Evolutionary conservation across 2,113 vertebrate genomes (phyloP).

Genomic region (Symphodus melops): DNA sequence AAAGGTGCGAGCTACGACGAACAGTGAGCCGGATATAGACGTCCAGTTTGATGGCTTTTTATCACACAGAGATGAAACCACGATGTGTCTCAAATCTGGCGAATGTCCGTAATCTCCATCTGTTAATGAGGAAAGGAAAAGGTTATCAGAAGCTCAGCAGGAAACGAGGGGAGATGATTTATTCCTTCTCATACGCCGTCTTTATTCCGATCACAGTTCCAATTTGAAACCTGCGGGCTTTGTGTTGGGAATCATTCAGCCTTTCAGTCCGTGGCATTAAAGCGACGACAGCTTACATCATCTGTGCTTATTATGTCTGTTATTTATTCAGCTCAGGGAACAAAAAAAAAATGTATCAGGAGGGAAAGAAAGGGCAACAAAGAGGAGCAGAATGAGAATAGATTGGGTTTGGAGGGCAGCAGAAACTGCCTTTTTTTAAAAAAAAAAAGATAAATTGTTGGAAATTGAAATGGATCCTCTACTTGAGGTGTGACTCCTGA

Average conservation of each 20-base stretch:
- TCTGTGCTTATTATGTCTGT: background rate
- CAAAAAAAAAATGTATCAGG: background rate
- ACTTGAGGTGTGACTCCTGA: too few species aligned
- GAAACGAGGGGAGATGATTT: constrained; percentile 1
- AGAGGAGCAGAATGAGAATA: background rate
- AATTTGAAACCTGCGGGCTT: constrained; percentile 26
- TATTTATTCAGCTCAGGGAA: constrained; percentile 2
- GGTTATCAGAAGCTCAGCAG: constrained; percentile 45
- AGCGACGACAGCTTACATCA: background rate
- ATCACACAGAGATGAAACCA: constrained; percentile 28
- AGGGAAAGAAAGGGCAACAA: background rate
- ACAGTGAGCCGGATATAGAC: background rate
- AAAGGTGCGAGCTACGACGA: background rate
- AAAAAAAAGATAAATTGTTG: background rate
- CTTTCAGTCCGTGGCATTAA: constrained; percentile 29
- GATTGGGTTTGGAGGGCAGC: background rate
- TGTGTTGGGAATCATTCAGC: constrained; percentile 5
- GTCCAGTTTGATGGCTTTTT: constrained; percentile 10
- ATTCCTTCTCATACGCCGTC: constrained; percentile 3
- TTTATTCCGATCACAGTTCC: constrained; percentile 18
- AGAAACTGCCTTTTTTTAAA: background rate
- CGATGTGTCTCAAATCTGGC: constrained; percentile 8
- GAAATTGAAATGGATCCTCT: too few species aligned
- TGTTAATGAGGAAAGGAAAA: constrained; percentile 55
- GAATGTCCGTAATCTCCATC: constrained; percentile 38